Evolutionary conservation across 2,797 vertebrate genomes (phyloP).

Genomic region (Chloroceryle inda): DNA sequence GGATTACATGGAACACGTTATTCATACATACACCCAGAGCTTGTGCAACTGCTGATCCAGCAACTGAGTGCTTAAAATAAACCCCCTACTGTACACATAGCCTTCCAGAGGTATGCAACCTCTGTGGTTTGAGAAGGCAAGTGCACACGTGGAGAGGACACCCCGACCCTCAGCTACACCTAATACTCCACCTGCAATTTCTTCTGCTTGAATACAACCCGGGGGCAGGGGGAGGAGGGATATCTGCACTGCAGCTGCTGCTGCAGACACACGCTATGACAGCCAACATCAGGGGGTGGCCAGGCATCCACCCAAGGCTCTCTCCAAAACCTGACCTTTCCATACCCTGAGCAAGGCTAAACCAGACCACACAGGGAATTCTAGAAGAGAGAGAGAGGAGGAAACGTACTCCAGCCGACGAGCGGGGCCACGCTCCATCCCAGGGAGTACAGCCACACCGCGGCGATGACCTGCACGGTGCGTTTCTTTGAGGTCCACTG

Average conservation of each 20-base stretch:
- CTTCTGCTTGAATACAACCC: background rate
- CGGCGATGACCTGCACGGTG: slow-evolving; percentile 40
- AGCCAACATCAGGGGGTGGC: background rate
- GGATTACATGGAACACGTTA: slow-evolving; percentile 37
- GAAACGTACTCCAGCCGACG: slow-evolving; percentile 79
- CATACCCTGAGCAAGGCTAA: background rate
- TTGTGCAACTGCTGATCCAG: background rate
- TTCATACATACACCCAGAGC: background rate
- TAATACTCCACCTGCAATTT: background rate
- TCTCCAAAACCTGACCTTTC: background rate
- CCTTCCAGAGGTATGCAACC: background rate
- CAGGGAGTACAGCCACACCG: slow-evolving; percentile 75
- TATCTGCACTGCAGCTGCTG: too few relatives aligned
- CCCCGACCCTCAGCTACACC: background rate
- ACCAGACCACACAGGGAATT: rapidly evolving
- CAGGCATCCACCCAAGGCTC: background rate
- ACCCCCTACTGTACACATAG: rapidly evolving
- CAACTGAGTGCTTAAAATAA: background rate
- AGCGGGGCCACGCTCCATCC: slow-evolving; percentile 76
- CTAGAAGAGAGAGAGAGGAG: background rate
- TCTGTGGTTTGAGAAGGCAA: background rate
- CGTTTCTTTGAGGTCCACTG: slow-evolving; percentile 73
- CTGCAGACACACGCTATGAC: rapidly evolving
- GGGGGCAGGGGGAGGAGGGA: background rate
- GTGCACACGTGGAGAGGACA: rapidly evolving